A percentile compares a stretch with the other conserved stretches of the same genome.
These are phyloP conservation scores for Malacosoma neustria DNA, from an alignment of 2,888 invertebrate species.

Conservation along the genomic window DNA sequence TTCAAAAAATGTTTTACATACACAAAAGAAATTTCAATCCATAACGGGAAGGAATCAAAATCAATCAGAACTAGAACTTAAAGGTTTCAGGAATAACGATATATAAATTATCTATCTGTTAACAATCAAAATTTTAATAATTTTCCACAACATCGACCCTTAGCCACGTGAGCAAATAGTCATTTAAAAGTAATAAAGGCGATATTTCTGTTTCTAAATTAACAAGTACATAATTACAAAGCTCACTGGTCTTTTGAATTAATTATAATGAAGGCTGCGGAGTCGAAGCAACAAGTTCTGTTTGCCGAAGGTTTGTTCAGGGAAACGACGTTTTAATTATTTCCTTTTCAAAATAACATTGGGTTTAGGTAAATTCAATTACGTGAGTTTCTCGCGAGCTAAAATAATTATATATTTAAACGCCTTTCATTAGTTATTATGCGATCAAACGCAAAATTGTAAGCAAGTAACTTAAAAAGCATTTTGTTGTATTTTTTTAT, in stretches of 20 bases:
- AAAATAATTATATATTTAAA: background rate
- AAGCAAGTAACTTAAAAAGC: no score
- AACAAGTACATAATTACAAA: background rate
- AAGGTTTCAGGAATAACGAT: no score
- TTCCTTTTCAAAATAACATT: background rate
- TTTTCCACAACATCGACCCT: slow-evolving; percentile 1
- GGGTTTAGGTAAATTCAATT: background rate
- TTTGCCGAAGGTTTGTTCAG: slow-evolving; percentile 18
- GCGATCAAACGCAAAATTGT: no score
- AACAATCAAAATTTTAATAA: no score
- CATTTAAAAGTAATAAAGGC: background rate
- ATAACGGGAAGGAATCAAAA: no score
- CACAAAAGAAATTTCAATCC: no score
- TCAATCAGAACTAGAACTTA: no score
- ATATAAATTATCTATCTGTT: no score
- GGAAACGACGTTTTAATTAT: slow-evolving; percentile 5
- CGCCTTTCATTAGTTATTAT: no score
- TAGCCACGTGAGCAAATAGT: slow-evolving; percentile 3
- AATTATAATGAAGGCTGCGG: slow-evolving; percentile 12
- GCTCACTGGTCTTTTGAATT: slow-evolving; percentile 14
- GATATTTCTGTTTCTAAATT: background rate
- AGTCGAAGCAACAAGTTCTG: slow-evolving; percentile 21
- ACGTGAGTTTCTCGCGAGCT: background rate
- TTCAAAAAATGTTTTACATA: no score
- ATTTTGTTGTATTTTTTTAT: no score